A percentile compares a stretch with the other conserved stretches of the same genome.
These are phyloP conservation scores for Ahaetulla prasina DNA, from an alignment of 2,113 vertebrate species.

Conservation along the genomic window DNA sequence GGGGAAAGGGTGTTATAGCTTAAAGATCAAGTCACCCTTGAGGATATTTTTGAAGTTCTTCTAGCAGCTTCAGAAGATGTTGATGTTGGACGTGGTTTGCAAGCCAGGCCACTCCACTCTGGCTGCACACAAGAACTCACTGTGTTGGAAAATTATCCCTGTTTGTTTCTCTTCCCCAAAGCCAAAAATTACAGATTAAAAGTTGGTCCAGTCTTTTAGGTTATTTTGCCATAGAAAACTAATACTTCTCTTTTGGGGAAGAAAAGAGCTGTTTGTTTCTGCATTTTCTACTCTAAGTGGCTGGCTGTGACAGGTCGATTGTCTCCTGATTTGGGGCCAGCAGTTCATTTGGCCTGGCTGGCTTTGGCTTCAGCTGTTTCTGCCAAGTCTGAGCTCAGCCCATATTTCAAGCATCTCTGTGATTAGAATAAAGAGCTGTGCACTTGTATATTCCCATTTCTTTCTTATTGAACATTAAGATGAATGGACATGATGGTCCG, in stretches of 20 bases:
- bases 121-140: slow-evolving; percentile 31
- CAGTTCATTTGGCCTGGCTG: slow-evolving; percentile 45
- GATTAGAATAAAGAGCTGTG: not conserved
- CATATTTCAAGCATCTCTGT: slow-evolving; percentile 32
- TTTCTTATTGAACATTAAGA: not conserved
- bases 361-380: slow-evolving; percentile 29
- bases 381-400: slow-evolving; percentile 62
- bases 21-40: not conserved
- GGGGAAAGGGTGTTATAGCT: not conserved
- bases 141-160: slow-evolving; percentile 19
- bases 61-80: not conserved
- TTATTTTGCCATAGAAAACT: slow-evolving; percentile 53
- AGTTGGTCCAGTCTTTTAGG: slow-evolving; percentile 46
- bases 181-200: slow-evolving; percentile 31
- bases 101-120: slow-evolving; percentile 2
- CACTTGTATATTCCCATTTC: slow-evolving; percentile 39
- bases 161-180: slow-evolving; percentile 18
- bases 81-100: not conserved
- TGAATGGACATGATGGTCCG: not conserved
- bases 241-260: slow-evolving; percentile 49
- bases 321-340: slow-evolving; percentile 41
- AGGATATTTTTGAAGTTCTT: not conserved
- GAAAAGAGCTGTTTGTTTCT: slow-evolving; percentile 42
- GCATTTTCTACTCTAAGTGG: not conserved
- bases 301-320: slow-evolving; percentile 56